phyloP scores from a whole-genome alignment of 2,888 invertebrate genomes.

The Encarsia formosa region DNA sequence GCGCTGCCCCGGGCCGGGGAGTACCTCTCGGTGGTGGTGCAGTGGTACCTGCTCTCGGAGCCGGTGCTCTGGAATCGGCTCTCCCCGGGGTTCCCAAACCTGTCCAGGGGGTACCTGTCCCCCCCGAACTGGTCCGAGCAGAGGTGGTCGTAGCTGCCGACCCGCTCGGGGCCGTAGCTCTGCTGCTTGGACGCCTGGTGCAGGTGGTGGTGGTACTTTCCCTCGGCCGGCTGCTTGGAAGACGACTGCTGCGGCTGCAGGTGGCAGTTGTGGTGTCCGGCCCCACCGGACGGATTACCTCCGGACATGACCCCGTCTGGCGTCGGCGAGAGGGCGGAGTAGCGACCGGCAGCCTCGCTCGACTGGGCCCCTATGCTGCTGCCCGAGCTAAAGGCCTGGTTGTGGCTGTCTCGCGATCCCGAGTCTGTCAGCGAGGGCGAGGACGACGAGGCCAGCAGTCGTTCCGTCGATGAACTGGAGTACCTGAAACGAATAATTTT shows the following conservation, averaged over 20 bases:
- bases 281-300: slow-evolving; percentile 26
- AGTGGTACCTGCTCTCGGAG: slow-evolving; percentile 40
- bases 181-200: slow-evolving; percentile 43
- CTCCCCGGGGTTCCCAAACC: slow-evolving; percentile 20
- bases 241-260: slow-evolving; percentile 23
- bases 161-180: slow-evolving; percentile 5
- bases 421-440: slow-evolving; percentile 43
- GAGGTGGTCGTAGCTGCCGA: slow-evolving; percentile 32
- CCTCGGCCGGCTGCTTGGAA: slow-evolving; percentile 31
- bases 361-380: slow-evolving; percentile 35
- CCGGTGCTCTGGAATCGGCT: slow-evolving; percentile 35
- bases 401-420: no score
- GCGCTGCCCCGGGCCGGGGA: slow-evolving; percentile 41
- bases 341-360: slow-evolving; percentile 37
- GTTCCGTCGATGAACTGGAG: slow-evolving; percentile 43
- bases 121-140: slow-evolving; percentile 31
- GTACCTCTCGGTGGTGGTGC: slow-evolving; percentile 40
- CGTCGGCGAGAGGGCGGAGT: slow-evolving; percentile 36
- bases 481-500: slow-evolving; percentile 23
- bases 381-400: slow-evolving; percentile 23
- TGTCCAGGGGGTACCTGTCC: slow-evolving; percentile 28
- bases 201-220: slow-evolving; percentile 44
- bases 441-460: slow-evolving; percentile 42
- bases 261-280: slow-evolving; percentile 29
- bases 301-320: slow-evolving; percentile 29